These are phyloP conservation scores for Enteromius argenteus DNA, from an alignment of 2,797 vertebrate species.

Conservation along the genomic window DNA sequence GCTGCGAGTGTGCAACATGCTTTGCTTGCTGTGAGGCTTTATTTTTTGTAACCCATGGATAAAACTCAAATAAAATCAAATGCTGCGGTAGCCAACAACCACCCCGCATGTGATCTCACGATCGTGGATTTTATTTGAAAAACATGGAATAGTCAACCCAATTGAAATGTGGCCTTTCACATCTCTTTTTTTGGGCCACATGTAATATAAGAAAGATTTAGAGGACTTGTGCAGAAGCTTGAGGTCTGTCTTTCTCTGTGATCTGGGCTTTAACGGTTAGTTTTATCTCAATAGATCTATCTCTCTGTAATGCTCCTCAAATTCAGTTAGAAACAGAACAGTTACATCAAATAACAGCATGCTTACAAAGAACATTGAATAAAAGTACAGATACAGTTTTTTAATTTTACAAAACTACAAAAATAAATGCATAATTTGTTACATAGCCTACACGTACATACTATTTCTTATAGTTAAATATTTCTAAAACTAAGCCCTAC, in stretches of 20 bases:
- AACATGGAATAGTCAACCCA: slow-evolving; percentile 6
- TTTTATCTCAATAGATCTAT: slow-evolving; percentile 71
- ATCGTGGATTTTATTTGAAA: slow-evolving; percentile 22
- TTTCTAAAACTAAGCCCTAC: background rate
- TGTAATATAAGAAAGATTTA: slow-evolving; percentile 73
- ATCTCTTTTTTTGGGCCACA: slow-evolving; percentile 6
- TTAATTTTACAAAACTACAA: background rate
- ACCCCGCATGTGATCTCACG: slow-evolving; percentile 7
- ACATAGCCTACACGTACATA: background rate
- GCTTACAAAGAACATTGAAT: background rate
- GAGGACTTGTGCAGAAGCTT: slow-evolving; percentile 53
- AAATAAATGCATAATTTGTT: background rate
- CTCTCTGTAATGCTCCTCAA: slow-evolving; percentile 60
- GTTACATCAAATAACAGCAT: background rate
- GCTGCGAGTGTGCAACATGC: background rate
- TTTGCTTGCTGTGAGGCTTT: background rate
- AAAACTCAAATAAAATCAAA: slow-evolving; percentile 53
- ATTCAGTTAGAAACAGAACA: slow-evolving; percentile 15
- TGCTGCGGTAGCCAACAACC: slow-evolving; percentile 4
- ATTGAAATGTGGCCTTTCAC: slow-evolving; percentile 9
- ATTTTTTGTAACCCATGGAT: slow-evolving; percentile 21
- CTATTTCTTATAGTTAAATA: background rate
- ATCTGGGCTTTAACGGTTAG: slow-evolving; percentile 64
- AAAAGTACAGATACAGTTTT: background rate
- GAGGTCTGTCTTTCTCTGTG: slow-evolving; percentile 62